phyloP scores from a whole-genome alignment of 2,797 vertebrate species.

The Tragelaphus eurycerus region DNA sequence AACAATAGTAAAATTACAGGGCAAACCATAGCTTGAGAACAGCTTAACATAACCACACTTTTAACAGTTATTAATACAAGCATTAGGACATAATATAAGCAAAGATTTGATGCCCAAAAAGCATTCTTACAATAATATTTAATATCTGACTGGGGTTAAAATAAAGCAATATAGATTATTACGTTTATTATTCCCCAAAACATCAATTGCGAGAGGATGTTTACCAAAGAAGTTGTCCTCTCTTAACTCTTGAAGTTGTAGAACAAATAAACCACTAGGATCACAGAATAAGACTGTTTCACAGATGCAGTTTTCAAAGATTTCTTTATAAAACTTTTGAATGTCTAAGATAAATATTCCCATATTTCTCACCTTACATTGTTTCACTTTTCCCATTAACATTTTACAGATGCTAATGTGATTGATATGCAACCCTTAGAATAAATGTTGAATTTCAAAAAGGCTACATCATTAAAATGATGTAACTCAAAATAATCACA shows the following conservation, averaged over 20 bases:
- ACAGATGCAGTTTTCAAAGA: neutral
- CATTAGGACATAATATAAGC: neutral
- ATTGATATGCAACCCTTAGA: neutral
- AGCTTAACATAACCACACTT: neutral
- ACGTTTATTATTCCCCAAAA: constrained; percentile 26
- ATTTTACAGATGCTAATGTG: neutral
- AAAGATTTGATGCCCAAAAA: neutral
- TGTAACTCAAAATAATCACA: neutral
- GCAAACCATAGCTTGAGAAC: neutral
- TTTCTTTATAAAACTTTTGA: neutral
- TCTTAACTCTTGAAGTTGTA: constrained; percentile 1
- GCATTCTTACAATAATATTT: neutral
- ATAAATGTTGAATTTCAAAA: constrained; percentile 47
- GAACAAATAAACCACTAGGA: neutral
- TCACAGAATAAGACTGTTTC: neutral
- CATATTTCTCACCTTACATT: neutral
- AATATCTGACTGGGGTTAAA: neutral
- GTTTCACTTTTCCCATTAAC: neutral
- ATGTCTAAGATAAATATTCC: constrained; percentile 1
- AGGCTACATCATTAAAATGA: neutral
- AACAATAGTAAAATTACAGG: neutral
- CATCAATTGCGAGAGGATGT: neutral
- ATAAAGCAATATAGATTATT: neutral
- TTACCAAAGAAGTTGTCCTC: constrained; percentile 4
- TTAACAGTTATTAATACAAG: neutral